Percentiles rank a stretch among this genome's conserved stretches.
These are phyloP conservation scores for Agonum fuliginosum DNA, from an alignment of 2,888 invertebrate species.

Conservation along the genomic window DNA sequence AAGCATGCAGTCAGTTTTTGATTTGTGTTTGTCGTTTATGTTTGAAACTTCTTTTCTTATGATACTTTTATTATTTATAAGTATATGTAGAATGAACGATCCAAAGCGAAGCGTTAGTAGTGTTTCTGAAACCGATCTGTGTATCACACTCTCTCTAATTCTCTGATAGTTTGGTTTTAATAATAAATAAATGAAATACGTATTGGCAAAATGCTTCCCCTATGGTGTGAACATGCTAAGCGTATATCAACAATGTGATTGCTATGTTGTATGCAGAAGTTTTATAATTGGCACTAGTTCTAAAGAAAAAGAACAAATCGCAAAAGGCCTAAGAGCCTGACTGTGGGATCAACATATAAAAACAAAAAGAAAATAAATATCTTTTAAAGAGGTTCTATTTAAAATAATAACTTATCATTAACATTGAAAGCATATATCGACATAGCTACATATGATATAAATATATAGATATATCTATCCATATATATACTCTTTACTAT, in stretches of 20 bases:
- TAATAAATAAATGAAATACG: conserved; percentile 57
- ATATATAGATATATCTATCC: conserved; percentile 67
- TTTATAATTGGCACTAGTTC: conserved; percentile 70
- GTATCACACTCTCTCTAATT: conserved; percentile 33
- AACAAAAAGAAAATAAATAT: conserved; percentile 69
- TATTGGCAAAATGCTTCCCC: conserved; percentile 53
- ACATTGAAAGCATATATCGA: conserved; percentile 69
- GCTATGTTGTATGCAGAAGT: conserved; percentile 67
- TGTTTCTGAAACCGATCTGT: conserved; percentile 48
- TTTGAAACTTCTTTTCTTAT: no score
- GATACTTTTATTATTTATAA: conserved; percentile 9
- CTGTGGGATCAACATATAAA: conserved; percentile 74
- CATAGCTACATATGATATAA: conserved; percentile 67
- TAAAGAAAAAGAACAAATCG: conserved; percentile 59
- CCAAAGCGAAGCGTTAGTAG: conserved; percentile 36
- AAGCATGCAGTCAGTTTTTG: conserved; percentile 14
- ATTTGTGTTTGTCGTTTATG: background rate
- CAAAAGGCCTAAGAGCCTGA: conserved; percentile 71
- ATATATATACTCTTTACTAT: conserved; percentile 70
- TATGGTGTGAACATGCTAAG: conserved; percentile 58
- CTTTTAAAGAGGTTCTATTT: conserved; percentile 59
- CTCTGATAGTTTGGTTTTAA: conserved; percentile 46
- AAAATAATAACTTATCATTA: conserved; percentile 62
- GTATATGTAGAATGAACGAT: conserved; percentile 11
- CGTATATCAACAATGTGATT: conserved; percentile 66